A percentile compares a stretch with the other conserved stretches of the same genome.
phyloP scores from a whole-genome alignment of 2,797 vertebrate species.

The Lophius americanus region DNA sequence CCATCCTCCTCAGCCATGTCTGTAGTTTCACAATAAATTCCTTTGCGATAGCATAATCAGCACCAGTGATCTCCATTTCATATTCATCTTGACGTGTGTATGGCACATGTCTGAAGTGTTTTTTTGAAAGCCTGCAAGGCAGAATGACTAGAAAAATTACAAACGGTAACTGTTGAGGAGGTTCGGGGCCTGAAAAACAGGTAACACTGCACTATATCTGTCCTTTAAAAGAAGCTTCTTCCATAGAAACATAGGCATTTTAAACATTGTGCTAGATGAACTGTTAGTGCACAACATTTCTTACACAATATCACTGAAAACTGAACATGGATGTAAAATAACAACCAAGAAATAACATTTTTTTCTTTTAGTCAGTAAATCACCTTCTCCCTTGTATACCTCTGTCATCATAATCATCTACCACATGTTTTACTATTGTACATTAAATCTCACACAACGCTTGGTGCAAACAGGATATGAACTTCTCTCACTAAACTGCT shows the following conservation, averaged over 20 bases:
- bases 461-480: neutral
- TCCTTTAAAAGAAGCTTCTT: conserved; percentile 15
- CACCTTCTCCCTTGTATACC: neutral
- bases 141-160: conserved; percentile 64
- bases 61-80: conserved; percentile 50
- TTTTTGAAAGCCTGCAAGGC: conserved; percentile 46
- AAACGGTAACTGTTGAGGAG: conserved; percentile 56
- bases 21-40: conserved; percentile 73
- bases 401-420: neutral
- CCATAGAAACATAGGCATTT: conserved; percentile 7
- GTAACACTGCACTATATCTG: conserved; percentile 26
- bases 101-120: conserved; percentile 41
- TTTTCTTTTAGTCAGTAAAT: neutral
- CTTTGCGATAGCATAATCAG: conserved; percentile 65
- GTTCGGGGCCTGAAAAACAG: conserved; percentile 59
- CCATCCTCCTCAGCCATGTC: conserved; percentile 37
- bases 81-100: conserved; percentile 53
- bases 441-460: neutral
- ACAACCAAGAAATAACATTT: conserved; percentile 3
- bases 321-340: neutral
- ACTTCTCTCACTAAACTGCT: neutral
- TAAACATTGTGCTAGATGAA: neutral
- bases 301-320: neutral
- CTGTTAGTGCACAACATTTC: neutral
- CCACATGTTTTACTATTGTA: neutral